phyloP scores from a whole-genome alignment of 2,888 invertebrate species.

The Erynnis tages region DNA sequence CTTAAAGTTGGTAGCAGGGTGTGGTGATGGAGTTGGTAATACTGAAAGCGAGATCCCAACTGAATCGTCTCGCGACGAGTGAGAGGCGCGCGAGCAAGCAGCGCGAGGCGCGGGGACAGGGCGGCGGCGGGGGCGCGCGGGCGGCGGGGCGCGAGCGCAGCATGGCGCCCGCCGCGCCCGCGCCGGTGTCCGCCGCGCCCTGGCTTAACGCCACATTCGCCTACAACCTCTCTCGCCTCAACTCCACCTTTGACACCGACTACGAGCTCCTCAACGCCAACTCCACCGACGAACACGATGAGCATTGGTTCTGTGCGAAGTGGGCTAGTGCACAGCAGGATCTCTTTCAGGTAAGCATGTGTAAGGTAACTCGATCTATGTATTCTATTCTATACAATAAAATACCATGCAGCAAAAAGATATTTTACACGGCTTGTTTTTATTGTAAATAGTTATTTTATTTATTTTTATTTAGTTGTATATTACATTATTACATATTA shows the following conservation, averaged over 20 bases:
- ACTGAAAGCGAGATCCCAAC: conserved; percentile 82
- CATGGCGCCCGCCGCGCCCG: conserved; percentile 71
- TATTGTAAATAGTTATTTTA: no score
- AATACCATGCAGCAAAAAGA: no score
- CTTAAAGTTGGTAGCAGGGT: conserved; percentile 53
- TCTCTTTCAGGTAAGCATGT: conserved; percentile 86
- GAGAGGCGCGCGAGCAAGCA: conserved; percentile 52
- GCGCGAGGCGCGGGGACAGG: conserved; percentile 45
- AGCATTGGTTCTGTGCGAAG: conserved; percentile 85
- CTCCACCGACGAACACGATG: conserved; percentile 68
- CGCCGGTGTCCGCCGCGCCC: conserved; percentile 67
- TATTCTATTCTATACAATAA: no score
- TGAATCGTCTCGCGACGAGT: conserved; percentile 81
- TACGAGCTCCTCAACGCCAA: conserved; percentile 73
- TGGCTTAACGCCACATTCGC: conserved; percentile 80
- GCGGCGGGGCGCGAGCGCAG: conserved; percentile 64
- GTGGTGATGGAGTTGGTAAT: conserved; percentile 83
- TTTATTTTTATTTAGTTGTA: no score
- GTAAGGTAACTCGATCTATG: not conserved
- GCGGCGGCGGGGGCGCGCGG: conserved; percentile 52
- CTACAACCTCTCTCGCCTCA: conserved; percentile 77
- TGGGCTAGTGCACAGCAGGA: conserved; percentile 92
- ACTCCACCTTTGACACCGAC: conserved; percentile 77
- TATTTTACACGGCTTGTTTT: no score
- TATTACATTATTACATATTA: no score